Evolutionary conservation across 2,888 invertebrate species (phyloP), one percentile per base, ranked within the genome.

Genomic region (Adelphocoris suturalis): DNA sequence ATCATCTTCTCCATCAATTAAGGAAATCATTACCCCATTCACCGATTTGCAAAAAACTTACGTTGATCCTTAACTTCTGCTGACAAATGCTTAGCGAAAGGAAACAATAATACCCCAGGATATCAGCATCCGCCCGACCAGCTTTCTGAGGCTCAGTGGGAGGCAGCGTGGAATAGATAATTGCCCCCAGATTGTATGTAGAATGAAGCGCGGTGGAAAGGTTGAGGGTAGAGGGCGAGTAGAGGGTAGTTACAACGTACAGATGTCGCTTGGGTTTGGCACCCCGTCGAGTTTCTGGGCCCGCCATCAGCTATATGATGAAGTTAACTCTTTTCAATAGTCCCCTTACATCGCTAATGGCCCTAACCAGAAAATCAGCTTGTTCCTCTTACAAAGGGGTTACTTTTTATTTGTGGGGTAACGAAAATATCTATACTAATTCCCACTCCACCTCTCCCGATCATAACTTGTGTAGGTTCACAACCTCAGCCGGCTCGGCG

Each of bases 291-390:
- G 68, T 5, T 9, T 68, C 68, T 68, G 19, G 23, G 68, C 19
- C 68, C 68, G 68, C 68, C 68, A 68, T 68, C 68, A 23, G 68
- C 68, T 27, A 23, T 68, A 68, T 68, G 68, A 27, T 68, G 68
- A 27, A 68, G 68, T 68, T 68, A 68, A 68, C 68, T 68, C 68
- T 68, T 68, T 68, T 23, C 68, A 68, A 19, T 19, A 68, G 68
- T 12, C 57, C 68, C 19, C 68, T 68, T 23, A 12, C 23, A 23
- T 13, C 68, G 19, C 68, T 68, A 68, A 68, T 68, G 68, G 68
- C 68, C 27, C 68, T 23, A 68, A 68, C 68, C 68, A 68, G 68
- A 68, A 57, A 68, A 68, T 68, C 68, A 68, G 68, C 19, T 68
- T 68, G 68, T 68, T 23, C 68, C 27, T 52, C 9, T 68, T 27